Evolutionary conservation across 2,113 vertebrate species (phyloP).

Genomic region (Mirza zaza): DNA sequence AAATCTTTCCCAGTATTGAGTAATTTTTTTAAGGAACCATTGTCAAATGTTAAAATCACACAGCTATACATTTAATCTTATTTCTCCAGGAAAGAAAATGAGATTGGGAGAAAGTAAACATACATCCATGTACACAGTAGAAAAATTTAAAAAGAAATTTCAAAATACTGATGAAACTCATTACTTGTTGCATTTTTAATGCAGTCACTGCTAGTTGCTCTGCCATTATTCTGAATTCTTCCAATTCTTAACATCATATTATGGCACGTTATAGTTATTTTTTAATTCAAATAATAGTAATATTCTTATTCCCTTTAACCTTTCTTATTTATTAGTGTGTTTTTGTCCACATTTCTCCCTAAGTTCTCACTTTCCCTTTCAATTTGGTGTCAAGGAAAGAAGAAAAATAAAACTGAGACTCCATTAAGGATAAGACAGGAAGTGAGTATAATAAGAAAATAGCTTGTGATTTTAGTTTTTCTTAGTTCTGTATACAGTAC

Average conservation of each 20-base stretch:
- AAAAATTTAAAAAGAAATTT: neutral
- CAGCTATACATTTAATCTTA: neutral
- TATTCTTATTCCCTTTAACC: neutral
- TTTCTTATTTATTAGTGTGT: neutral
- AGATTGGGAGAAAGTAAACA: neutral
- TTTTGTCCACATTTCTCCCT: neutral
- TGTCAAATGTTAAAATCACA: conserved; percentile 36
- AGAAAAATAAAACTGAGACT: neutral
- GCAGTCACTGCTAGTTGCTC: neutral
- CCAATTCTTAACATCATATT: neutral
- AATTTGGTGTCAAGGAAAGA: neutral
- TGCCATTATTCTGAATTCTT: neutral
- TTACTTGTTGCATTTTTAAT: neutral
- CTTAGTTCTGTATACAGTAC: conserved; percentile 50
- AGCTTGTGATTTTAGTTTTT: conserved; percentile 47
- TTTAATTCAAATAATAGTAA: neutral
- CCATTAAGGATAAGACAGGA: conserved; percentile 3
- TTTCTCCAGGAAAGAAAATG: neutral
- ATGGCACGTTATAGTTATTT: neutral
- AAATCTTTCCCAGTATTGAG: neutral
- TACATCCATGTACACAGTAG: neutral
- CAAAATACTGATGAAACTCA: neutral
- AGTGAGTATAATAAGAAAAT: neutral
- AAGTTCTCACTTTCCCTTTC: neutral
- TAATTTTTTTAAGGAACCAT: neutral